Percentiles rank a stretch among this genome's conserved stretches.
These are phyloP conservation scores for Drosophila fulvimacula DNA, from an alignment of 2,888 invertebrate genomes.

Conservation along the genomic window DNA sequence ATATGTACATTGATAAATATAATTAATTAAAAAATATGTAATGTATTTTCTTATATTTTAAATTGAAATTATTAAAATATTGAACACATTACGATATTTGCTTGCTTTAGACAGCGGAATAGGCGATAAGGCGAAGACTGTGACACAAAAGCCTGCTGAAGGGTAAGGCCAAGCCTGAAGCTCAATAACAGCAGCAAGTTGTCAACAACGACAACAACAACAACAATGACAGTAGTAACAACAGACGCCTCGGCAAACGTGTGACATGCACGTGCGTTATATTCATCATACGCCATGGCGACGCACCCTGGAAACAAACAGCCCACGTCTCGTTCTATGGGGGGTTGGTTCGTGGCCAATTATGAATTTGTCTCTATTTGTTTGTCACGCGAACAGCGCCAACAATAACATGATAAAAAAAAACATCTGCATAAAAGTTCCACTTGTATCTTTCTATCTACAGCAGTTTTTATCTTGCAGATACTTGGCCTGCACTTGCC, in stretches of 20 bases:
- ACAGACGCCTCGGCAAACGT: slow-evolving; percentile 51
- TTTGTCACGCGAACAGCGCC: slow-evolving; percentile 60
- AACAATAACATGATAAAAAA: slow-evolving; percentile 43
- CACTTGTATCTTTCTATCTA: slow-evolving; percentile 47
- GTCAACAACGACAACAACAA: slow-evolving; percentile 16
- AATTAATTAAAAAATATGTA: background rate
- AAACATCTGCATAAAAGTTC: slow-evolving; percentile 66
- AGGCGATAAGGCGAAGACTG: slow-evolving; percentile 1
- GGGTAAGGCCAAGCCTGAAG: slow-evolving; percentile 6
- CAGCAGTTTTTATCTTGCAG: slow-evolving; percentile 64
- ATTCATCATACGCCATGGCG: slow-evolving; percentile 77
- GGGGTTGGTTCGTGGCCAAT: slow-evolving; percentile 55
- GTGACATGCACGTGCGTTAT: slow-evolving; percentile 71
- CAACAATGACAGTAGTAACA: slow-evolving; percentile 23
- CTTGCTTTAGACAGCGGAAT: background rate
- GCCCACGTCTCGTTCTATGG: background rate
- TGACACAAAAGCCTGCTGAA: slow-evolving; percentile 4
- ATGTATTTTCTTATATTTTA: too few relatives aligned
- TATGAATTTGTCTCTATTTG: slow-evolving; percentile 73
- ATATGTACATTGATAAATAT: too few relatives aligned
- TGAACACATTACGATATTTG: background rate
- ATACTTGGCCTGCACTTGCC: slow-evolving; percentile 54
- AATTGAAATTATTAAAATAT: background rate
- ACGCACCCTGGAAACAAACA: slow-evolving; percentile 47
- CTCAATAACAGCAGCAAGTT: slow-evolving; percentile 44